Percentiles rank a stretch among this genome's conserved stretches.
phyloP scores from a whole-genome alignment of 2,797 vertebrate genomes.

The Acipenser ruthenus region DNA sequence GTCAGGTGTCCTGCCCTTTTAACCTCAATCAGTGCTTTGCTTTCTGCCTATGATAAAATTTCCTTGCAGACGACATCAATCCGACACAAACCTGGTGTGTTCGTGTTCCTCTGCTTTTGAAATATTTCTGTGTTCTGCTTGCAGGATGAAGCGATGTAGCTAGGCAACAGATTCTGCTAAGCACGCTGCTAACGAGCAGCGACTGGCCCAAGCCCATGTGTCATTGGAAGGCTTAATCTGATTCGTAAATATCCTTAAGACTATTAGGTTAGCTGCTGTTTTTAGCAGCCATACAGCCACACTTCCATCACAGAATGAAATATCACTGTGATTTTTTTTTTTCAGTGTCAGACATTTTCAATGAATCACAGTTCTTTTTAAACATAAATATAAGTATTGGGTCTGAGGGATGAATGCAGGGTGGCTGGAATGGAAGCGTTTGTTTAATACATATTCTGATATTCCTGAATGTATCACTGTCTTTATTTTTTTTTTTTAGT shows the following conservation, averaged over 20 bases:
- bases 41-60: slow-evolving; percentile 21
- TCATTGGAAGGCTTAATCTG: slow-evolving; percentile 10
- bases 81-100: too few species aligned
- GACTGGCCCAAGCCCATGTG: neutral
- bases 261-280: neutral
- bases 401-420: too few species aligned
- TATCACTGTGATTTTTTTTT: too few species aligned
- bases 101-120: too few species aligned
- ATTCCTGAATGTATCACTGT: too few species aligned
- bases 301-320: neutral
- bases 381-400: too few species aligned
- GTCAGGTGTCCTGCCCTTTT: slow-evolving; percentile 45
- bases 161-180: slow-evolving; percentile 15
- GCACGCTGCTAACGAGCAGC: slow-evolving; percentile 13
- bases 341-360: too few species aligned
- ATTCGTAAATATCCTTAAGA: neutral
- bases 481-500: too few species aligned
- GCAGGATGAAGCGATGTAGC: slow-evolving; percentile 14
- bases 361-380: too few species aligned
- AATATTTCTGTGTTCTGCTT: too few species aligned
- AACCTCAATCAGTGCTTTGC: slow-evolving; percentile 59
- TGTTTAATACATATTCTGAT: too few species aligned
- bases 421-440: too few species aligned
- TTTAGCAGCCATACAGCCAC: slow-evolving; percentile 2
- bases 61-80: slow-evolving; percentile 31